Percentiles rank a stretch among this genome's conserved stretches.
Evolutionary conservation across 2,888 invertebrate species (phyloP).

Genomic region (Mantis religiosa): DNA sequence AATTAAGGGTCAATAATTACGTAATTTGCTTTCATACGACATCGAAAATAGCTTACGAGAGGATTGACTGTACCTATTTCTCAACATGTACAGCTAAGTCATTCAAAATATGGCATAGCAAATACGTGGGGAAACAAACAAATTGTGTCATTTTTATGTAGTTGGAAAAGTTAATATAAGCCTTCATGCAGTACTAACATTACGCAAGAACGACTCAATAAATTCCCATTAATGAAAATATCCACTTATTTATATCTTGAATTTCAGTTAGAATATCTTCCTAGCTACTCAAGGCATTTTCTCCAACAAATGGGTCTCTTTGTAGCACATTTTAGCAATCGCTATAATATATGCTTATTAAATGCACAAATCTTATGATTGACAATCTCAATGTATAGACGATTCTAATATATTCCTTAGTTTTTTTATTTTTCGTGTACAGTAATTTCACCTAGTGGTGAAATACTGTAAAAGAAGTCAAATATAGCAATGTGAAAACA

Average conservation of each 20-base stretch:
- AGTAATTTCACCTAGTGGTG: no score
- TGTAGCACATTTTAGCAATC: no score
- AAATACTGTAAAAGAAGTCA: no score
- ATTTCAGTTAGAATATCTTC: not conserved
- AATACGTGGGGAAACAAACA: not conserved
- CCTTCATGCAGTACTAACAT: not conserved
- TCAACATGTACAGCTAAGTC: not conserved
- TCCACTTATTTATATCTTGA: not conserved
- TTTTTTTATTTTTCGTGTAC: no score
- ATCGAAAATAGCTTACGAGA: not conserved
- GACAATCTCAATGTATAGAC: no score
- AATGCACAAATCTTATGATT: no score
- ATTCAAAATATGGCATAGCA: not conserved
- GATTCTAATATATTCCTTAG: no score
- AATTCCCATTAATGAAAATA: not conserved
- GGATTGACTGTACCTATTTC: no score
- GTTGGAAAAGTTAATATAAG: not conserved
- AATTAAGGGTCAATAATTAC: not conserved
- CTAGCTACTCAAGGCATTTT: no score
- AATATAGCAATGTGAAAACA: no score
- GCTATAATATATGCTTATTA: no score
- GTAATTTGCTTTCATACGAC: not conserved
- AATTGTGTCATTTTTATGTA: not conserved
- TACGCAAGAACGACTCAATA: not conserved
- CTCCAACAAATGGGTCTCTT: no score